Conservation (phyloP, 2,797 vertebrate species). For the Corythornis leucogaster region DNA sequence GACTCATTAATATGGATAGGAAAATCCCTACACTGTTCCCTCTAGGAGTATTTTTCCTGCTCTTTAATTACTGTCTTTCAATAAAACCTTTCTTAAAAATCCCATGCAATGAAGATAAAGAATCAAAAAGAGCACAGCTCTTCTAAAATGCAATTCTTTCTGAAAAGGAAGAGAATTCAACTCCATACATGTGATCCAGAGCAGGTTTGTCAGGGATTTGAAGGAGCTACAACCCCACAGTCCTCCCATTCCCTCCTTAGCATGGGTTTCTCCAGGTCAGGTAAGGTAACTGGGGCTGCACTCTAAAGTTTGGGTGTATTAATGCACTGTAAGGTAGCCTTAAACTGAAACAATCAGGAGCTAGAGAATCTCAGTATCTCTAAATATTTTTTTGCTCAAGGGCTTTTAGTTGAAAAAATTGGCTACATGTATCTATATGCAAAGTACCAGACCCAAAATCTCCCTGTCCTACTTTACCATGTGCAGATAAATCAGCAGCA, state of each 20-base stretch:
- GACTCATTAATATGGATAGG: background rate
- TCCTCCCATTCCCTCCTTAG: background rate
- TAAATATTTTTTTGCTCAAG: background rate
- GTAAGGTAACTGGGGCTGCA: background rate
- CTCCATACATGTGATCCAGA: background rate
- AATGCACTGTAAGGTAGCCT: background rate
- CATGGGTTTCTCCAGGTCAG: background rate
- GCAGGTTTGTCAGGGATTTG: background rate
- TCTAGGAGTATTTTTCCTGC: background rate
- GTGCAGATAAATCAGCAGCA: background rate
- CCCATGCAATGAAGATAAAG: background rate
- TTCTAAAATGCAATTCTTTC: background rate
- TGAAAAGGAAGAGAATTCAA: background rate
- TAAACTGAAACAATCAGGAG: background rate
- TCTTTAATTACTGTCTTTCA: background rate
- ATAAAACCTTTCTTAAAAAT: background rate
- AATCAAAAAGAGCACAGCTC: background rate
- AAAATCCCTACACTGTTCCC: background rate
- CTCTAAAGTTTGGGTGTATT: background rate
- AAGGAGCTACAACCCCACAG: background rate
- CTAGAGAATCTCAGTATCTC: background rate
- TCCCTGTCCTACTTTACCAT: background rate
- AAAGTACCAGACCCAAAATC: background rate
- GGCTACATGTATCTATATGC: background rate
- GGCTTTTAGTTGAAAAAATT: background rate